Evolutionary conservation across 2,888 invertebrate species (phyloP), one percentile per base, ranked within the genome.

Genomic region (Sialis lutaria): DNA sequence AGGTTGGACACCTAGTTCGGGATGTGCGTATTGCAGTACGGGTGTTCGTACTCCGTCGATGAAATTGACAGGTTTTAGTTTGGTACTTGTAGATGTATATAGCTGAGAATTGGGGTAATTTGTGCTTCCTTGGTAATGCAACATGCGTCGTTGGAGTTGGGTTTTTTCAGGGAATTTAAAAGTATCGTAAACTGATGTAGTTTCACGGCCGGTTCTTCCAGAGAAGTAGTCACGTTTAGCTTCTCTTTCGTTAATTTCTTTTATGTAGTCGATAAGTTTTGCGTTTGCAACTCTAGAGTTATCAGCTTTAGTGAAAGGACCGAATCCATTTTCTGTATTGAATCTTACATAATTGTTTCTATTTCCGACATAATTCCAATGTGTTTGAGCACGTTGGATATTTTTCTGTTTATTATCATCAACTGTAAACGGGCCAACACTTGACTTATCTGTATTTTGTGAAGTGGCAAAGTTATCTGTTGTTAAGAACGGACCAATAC

Each of bases 1-100:
- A 0, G 83, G 79, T 59, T 85, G 84, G 0, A 82, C 77, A 9
- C 84, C 85, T 5, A 84, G 63, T 55, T 85, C 85, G 0, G 85
- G 85, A 59, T 85, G 84, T 1, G 84, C 84, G 56, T 85, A 85
- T 56, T 84, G 83, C 1, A 84, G 67, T 4, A 85, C 82, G 0
- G 85, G 84, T 30, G 80, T 77, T 39, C 84, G 67, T 0, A 79
- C 78, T 33, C 81, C 79, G 54, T 82, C 79, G 50, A 78, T 81
- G 50, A 82, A 75, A 6, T 73, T 72, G 1, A 75, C 67, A 0
- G 70, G 67, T 5, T 74, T 72, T 39, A 68, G 59, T 53, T 74
- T 74, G 2, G 74, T 69, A 3, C 44, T 46, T 52, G 70, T 73
- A 49, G 73, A 74, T 0, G 79, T 70, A 56, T 82, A 83, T 57